phyloP scores from a whole-genome alignment of 2,797 vertebrate species.

The Catostomus latipinnis region DNA sequence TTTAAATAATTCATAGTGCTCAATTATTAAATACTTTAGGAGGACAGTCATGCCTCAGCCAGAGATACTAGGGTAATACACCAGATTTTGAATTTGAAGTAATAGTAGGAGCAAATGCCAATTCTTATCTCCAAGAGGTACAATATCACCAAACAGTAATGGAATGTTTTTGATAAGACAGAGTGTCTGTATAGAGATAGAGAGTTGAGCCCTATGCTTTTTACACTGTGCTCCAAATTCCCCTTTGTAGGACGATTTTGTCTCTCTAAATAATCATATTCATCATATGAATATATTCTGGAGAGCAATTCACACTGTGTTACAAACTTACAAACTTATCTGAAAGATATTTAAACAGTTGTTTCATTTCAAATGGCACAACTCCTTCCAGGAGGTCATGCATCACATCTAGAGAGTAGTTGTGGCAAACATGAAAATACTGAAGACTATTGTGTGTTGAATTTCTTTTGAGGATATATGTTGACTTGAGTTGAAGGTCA shows the following conservation, averaged over 20 bases:
- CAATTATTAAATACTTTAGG: slow-evolving; percentile 31
- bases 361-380: slow-evolving; percentile 24
- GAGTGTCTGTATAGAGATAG: slow-evolving; percentile 4
- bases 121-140: background rate
- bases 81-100: background rate
- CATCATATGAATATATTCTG: slow-evolving; percentile 3
- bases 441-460: slow-evolving; percentile 17
- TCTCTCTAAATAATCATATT: background rate
- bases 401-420: slow-evolving; percentile 52
- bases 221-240: background rate
- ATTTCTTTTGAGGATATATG: slow-evolving; percentile 7
- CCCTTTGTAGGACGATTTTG: background rate
- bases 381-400: slow-evolving; percentile 46
- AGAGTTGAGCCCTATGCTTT: slow-evolving; percentile 8
- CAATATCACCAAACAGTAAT: slow-evolving; percentile 30
- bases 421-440: slow-evolving; percentile 39
- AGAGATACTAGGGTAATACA: background rate
- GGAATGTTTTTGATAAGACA: slow-evolving; percentile 33
- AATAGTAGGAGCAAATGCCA: slow-evolving; percentile 24
- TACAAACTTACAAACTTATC: background rate
- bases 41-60: slow-evolving; percentile 23
- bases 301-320: background rate
- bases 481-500: background rate
- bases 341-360: slow-evolving; percentile 16
- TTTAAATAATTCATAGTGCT: slow-evolving; percentile 37